phyloP scores from a whole-genome alignment of 2,888 invertebrate species.

The Elysia crispata region DNA sequence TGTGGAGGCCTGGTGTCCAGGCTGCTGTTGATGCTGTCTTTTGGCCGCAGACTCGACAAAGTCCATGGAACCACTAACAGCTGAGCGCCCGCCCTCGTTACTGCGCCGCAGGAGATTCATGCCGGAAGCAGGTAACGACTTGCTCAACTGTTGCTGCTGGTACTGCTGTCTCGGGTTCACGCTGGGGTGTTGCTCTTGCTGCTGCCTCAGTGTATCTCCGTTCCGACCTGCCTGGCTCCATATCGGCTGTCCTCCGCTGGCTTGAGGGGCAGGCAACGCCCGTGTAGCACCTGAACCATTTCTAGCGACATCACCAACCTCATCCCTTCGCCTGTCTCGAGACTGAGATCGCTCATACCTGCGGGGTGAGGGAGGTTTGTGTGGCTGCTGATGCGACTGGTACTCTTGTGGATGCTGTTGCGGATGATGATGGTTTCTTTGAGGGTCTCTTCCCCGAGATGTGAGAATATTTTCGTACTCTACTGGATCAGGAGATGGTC shows the following conservation, averaged over 20 bases:
- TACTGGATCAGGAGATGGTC: neutral
- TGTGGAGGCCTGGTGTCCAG: too few relatives aligned
- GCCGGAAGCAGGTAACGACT: neutral
- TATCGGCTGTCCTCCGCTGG: too few relatives aligned
- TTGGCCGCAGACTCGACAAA: constrained; percentile 27
- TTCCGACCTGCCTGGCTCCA: too few relatives aligned
- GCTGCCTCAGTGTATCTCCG: neutral
- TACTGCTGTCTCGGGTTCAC: too few relatives aligned
- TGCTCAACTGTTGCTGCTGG: constrained; percentile 5
- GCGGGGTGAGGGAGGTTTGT: neutral
- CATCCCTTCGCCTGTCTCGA: neutral
- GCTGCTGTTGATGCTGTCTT: constrained; percentile 16
- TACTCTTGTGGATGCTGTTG: neutral
- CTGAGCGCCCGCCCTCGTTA: neutral
- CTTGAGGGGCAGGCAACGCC: too few relatives aligned
- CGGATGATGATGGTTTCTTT: neutral
- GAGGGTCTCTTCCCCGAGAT: neutral
- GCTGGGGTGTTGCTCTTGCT: neutral
- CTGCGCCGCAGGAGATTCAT: neutral
- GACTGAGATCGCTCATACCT: neutral
- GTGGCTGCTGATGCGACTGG: neutral
- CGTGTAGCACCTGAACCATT: too few relatives aligned
- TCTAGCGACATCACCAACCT: neutral
- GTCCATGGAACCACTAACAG: neutral
- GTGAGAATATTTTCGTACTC: neutral